Base-by-base conservation (phyloP, 2,888 invertebrate genomes). In the Beris morrisii region DNA sequence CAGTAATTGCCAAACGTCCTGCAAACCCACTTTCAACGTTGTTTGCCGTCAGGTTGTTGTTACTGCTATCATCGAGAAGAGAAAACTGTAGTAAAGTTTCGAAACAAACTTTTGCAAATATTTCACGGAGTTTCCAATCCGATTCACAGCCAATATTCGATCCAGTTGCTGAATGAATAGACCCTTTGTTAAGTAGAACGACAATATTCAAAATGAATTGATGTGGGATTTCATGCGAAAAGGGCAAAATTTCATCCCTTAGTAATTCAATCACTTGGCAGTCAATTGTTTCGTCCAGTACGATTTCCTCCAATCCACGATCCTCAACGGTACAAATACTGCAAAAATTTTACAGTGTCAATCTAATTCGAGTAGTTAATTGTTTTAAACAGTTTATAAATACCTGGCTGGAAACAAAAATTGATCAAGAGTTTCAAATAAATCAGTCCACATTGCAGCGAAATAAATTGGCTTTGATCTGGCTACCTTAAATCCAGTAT, bases 61-160 rank as follows among this genome's bases (percentile, higher is more conserved):
- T 82, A 74, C 85, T 85, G 46, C 87, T 82, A 69, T 91, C 91
- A 73, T 92, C 92, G 5, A 92, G 82, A 76, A 91, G 85, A 0
- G 97, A 97, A 82, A 96, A 97, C 80, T 97, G 95, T 54, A 97
- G 83, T 30, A 97, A 82, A 0, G 97, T 97, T 81, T 97, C 97
- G 77, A 97, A 97, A 77, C 97, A 97, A 0, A 92, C 92, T 76
- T 96, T 92, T 53, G 97, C 97, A 82, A 97, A 97, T 77, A 97
- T 96, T 81, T 97, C 97, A 15, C 97, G 83, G 71, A 96, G 84
- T 69, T 93, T 90, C 69, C 89, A 82, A 75, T 92, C 92, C 68
- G 89, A 87, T 75, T 93, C 93, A 71, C 88, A 89, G 75, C 83
- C 83, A 61, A 85, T 84, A 79, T 84, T 86, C 28, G 84, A 82